A percentile compares a stretch with the other conserved stretches of the same genome.
These are phyloP conservation scores for Caranx ignobilis DNA, from an alignment of 2,113 vertebrate species.

Conservation along the genomic window DNA sequence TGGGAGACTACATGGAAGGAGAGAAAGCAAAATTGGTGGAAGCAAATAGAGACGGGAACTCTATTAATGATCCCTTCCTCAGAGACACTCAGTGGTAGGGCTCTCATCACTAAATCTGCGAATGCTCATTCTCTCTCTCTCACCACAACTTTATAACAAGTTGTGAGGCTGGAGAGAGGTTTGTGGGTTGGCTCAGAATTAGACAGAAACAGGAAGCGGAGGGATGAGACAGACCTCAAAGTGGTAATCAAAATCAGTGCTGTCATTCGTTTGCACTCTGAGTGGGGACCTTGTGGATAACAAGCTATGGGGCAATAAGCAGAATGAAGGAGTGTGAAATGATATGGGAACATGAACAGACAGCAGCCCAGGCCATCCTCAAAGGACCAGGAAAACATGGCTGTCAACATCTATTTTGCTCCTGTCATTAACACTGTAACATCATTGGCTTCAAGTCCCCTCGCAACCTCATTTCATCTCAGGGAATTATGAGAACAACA, in stretches of 20 bases:
- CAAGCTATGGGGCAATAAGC: constrained; percentile 71
- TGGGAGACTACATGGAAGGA: neutral
- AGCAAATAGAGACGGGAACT: constrained; percentile 21
- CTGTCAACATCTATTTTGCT: constrained; percentile 72
- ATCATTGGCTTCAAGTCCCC: constrained; percentile 26
- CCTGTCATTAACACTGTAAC: constrained; percentile 54
- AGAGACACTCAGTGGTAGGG: constrained; percentile 11
- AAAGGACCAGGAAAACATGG: constrained; percentile 64
- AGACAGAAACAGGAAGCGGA: constrained; percentile 1
- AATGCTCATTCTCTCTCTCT: constrained; percentile 29
- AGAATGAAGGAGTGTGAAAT: constrained; percentile 77
- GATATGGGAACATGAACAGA: constrained; percentile 72
- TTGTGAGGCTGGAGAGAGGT: constrained; percentile 28
- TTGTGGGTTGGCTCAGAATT: constrained; percentile 35
- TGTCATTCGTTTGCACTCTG: constrained; percentile 65
- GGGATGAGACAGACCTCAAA: constrained; percentile 58
- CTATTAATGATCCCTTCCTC: constrained; percentile 38
- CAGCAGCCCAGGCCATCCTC: constrained; percentile 64
- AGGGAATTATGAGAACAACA: constrained; percentile 8
- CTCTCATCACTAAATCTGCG: constrained; percentile 45
- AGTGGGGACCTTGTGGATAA: constrained; percentile 63
- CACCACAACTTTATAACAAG: constrained; percentile 45
- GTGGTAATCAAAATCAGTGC: constrained; percentile 72
- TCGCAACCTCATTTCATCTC: constrained; percentile 48
- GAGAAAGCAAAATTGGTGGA: constrained; percentile 5